Evolutionary conservation across 2,797 vertebrate genomes (phyloP).

Genomic region (Rhinella marina): DNA sequence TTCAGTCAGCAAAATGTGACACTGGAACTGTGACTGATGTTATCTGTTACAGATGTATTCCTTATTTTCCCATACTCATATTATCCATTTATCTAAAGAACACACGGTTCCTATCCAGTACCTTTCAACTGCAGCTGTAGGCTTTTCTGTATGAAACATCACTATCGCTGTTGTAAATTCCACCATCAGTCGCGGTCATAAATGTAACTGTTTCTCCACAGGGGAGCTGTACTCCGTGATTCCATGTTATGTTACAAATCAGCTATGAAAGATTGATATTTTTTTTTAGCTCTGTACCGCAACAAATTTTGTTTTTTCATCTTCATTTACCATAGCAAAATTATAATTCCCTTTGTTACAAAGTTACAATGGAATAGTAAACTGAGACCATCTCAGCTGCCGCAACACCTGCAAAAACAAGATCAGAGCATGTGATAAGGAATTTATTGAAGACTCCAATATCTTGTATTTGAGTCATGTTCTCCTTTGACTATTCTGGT

Average conservation of each 20-base stretch:
- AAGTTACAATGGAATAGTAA: slow-evolving; percentile 38
- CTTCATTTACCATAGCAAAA: slow-evolving; percentile 43
- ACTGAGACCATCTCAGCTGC: slow-evolving; percentile 24
- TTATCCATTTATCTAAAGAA: background rate
- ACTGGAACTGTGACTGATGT: background rate
- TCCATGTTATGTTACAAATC: slow-evolving; percentile 31
- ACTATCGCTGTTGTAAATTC: background rate
- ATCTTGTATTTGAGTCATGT: background rate
- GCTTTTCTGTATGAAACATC: background rate
- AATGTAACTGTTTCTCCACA: slow-evolving; percentile 26
- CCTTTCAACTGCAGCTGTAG: background rate
- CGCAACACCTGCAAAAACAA: slow-evolving; percentile 49
- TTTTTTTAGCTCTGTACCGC: slow-evolving; percentile 15
- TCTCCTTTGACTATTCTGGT: background rate
- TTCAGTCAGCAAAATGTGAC: background rate
- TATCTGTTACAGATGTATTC: background rate
- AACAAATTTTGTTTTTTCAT: slow-evolving; percentile 38
- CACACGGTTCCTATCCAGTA: background rate
- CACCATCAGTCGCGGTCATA: background rate
- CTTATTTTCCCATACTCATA: background rate
- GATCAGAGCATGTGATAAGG: slow-evolving; percentile 1
- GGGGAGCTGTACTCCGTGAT: slow-evolving; percentile 5
- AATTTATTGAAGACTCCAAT: background rate
- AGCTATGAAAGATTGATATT: background rate
- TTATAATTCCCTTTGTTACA: slow-evolving; percentile 38